These are phyloP conservation scores for Pampusana beccarii DNA, from an alignment of 2,113 vertebrate genomes.

Conservation along the genomic window DNA sequence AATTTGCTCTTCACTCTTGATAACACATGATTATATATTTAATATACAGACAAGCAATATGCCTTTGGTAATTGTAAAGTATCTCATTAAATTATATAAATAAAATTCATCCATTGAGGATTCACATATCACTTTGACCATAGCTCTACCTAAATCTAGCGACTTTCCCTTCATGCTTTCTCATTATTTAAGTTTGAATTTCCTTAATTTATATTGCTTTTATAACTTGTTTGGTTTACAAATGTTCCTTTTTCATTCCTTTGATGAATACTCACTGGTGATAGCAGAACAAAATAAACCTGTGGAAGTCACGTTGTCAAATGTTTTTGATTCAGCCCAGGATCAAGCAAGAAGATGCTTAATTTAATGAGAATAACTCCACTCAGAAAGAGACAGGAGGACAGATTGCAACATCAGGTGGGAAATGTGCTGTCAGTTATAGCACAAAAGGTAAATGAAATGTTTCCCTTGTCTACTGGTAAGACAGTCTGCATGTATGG, in stretches of 20 bases:
- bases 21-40: slow-evolving; percentile 35
- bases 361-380: background rate
- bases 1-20: background rate
- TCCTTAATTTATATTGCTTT: background rate
- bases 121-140: background rate
- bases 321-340: background rate
- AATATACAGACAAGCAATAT: slow-evolving; percentile 7
- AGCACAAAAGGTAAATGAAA: background rate
- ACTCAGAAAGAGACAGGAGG: background rate
- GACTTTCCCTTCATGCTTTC: background rate
- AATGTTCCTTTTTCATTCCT: background rate
- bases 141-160: background rate
- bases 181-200: slow-evolving; percentile 18
- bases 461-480: background rate
- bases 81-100: slow-evolving; percentile 61
- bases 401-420: background rate
- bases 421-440: background rate
- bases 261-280: background rate
- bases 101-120: slow-evolving; percentile 29
- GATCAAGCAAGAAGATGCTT: background rate
- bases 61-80: slow-evolving; percentile 28
- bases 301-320: background rate
- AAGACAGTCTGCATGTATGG: background rate
- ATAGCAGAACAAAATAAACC: background rate
- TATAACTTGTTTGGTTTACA: background rate